Conservation (phyloP, 2,888 invertebrate species). For the Brachypalpus laphriformis region DNA sequence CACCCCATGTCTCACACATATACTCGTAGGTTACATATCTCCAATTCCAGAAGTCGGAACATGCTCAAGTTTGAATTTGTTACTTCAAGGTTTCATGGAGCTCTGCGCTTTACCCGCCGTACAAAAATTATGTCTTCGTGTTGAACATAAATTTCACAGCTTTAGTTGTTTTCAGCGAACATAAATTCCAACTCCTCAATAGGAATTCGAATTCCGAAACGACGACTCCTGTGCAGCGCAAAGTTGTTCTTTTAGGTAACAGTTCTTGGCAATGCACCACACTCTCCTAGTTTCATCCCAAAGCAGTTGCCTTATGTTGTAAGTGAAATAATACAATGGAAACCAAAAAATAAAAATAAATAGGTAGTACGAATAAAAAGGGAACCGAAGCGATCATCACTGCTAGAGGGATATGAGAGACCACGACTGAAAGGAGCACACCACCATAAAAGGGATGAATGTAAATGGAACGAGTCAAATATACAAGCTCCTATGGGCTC, state of each 20-base stretch:
- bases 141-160: slow-evolving; percentile 74
- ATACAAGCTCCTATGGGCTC: slow-evolving; percentile 18
- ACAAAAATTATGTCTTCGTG: slow-evolving; percentile 69
- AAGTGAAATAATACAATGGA: slow-evolving; percentile 51
- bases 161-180: slow-evolving; percentile 66
- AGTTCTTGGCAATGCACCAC: slow-evolving; percentile 30
- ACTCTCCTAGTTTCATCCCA: slow-evolving; percentile 4
- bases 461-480: slow-evolving; percentile 64
- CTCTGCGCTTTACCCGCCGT: slow-evolving; percentile 30
- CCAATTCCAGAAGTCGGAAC: slow-evolving; percentile 50
- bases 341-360: not conserved
- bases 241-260: slow-evolving; percentile 41
- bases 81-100: slow-evolving; percentile 12
- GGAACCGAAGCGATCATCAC: slow-evolving; percentile 60
- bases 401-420: slow-evolving; percentile 60
- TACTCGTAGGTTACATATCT: not conserved
- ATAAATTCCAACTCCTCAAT: slow-evolving; percentile 72
- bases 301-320: not conserved
- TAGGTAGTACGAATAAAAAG: slow-evolving; percentile 39
- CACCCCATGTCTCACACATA: not conserved
- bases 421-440: slow-evolving; percentile 56
- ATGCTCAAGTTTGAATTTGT: slow-evolving; percentile 44
- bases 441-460: slow-evolving; percentile 71
- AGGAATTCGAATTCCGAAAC: slow-evolving; percentile 68
- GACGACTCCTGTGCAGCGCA: slow-evolving; percentile 50